Evolutionary conservation across 1,140 invertebrate genomes (phyloP).

Genomic region (Lepidostoma basale): DNA sequence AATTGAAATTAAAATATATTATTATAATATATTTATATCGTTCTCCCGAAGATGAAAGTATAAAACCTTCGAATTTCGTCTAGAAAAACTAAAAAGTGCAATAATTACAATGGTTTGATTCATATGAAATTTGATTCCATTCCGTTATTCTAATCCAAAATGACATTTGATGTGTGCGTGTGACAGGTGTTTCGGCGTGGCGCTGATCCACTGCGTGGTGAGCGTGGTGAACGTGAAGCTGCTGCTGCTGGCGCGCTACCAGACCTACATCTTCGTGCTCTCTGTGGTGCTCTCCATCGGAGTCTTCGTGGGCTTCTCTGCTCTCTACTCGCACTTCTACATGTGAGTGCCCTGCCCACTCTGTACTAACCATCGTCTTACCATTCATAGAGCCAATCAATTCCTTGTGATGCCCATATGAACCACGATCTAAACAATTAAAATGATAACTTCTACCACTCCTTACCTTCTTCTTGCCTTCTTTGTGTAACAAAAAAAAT

Average conservation of each 20-base stretch:
- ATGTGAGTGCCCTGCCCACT: constrained; percentile 67
- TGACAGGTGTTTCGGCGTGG: constrained; percentile 59
- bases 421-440: background rate
- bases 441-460: background rate
- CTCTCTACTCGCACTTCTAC: constrained; percentile 65
- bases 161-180: constrained; percentile 46
- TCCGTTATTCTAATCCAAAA: background rate
- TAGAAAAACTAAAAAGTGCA: no score
- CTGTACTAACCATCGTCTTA: no score
- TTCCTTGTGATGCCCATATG: background rate
- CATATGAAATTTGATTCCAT: background rate
- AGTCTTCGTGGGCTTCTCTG: constrained; percentile 63
- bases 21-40: no score
- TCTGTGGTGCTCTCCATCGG: constrained; percentile 66
- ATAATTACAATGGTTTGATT: background rate
- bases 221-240: constrained; percentile 64
- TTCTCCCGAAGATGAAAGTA: no score
- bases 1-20: no score
- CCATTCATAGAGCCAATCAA: background rate
- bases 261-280: constrained; percentile 65
- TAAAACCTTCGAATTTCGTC: no score
- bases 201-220: constrained; percentile 60
- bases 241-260: constrained; percentile 69
- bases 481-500: background rate
- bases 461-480: background rate